phyloP scores from a whole-genome alignment of 2,113 vertebrate genomes.

The Notothenia coriiceps region DNA sequence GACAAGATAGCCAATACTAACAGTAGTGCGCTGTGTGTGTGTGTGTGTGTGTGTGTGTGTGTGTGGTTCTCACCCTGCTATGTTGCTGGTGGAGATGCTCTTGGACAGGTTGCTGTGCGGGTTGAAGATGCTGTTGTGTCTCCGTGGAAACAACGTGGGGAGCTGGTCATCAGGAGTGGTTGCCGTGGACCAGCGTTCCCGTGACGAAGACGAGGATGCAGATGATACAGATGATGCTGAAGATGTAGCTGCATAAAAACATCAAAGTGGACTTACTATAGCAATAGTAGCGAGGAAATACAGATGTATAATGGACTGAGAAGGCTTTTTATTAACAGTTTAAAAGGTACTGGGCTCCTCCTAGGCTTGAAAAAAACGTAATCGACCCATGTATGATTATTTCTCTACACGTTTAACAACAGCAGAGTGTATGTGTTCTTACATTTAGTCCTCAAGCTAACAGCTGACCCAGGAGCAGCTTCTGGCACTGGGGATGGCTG shows the following conservation, averaged over 20 bases:
- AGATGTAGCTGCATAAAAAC: conserved; percentile 38
- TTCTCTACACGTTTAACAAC: not conserved
- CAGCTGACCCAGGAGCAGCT: conserved; percentile 33
- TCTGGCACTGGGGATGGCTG: conserved; percentile 35
- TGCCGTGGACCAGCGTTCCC: conserved; percentile 89
- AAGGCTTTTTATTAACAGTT: not conserved
- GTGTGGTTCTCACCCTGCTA: conserved; percentile 86
- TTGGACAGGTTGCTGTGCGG: conserved; percentile 86
- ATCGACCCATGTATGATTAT: too few species aligned
- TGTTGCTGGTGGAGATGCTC: conserved; percentile 95
- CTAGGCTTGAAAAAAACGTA: too few species aligned
- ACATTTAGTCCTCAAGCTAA: conserved; percentile 63
- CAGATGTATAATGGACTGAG: not conserved
- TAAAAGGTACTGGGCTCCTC: too few species aligned
- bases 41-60: not conserved
- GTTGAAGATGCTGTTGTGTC: conserved; percentile 79
- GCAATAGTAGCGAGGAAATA: not conserved
- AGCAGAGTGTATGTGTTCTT: conserved; percentile 15
- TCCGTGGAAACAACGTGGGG: conserved; percentile 45
- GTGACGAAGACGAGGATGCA: conserved; percentile 67
- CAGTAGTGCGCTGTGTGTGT: too few species aligned
- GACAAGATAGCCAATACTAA: too few species aligned
- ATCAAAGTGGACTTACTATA: conserved; percentile 2
- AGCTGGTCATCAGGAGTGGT: conserved; percentile 84
- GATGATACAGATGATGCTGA: conserved; percentile 52